Evolutionary conservation across 2,888 invertebrate genomes (phyloP), one percentile per base, ranked within the genome.

Genomic region (Tiliacea citrago): DNA sequence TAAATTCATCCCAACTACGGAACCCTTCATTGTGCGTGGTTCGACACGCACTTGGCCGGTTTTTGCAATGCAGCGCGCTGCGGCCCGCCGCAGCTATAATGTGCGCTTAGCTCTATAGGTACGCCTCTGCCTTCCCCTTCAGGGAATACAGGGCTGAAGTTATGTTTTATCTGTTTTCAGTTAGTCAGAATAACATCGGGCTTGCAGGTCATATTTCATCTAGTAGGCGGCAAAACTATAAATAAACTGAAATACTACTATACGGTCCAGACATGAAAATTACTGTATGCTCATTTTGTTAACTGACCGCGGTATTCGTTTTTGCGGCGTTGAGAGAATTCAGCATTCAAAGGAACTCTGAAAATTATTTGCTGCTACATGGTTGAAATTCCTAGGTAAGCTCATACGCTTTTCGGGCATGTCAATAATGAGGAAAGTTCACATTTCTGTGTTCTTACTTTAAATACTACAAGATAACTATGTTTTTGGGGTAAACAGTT

Each of bases 121-220:
- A 35, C 7, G 7, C 12, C 45, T 47, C 45, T 65, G 21, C 21
- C 12, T 29, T 5, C 9, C 29, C 9, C 29, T 9, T 29, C 13
- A 29, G 13, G 7, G 5, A 47, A 47, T 29, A 29, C 21, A 21
- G 12, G 12, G 12, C 4, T 47, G 8, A 21, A 13, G 45, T 2
- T 65, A 45, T 45, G 3, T 69, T 49, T 69, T 6, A 29, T 29
- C 5, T 53, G 35, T 69, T 21, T 72, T 74, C 39, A 16, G 21
- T 65, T 16, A 49, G 66, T 58, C n/a, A n/a, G 63, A 68, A 68
- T 51, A 60, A 62, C 42, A 62, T 51, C 18, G 21, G 13, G 8
- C 21, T 42, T 29, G n/a, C n/a, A 68, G 57, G 68, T 79, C 24
- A 83, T 75, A 63, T 83, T 83, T 83, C 72, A 79, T 79, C 39